A percentile compares a stretch with the other conserved stretches of the same genome.
These are phyloP conservation scores for Embiotoca jacksoni DNA, from an alignment of 2,113 vertebrate genomes.

Conservation along the genomic window DNA sequence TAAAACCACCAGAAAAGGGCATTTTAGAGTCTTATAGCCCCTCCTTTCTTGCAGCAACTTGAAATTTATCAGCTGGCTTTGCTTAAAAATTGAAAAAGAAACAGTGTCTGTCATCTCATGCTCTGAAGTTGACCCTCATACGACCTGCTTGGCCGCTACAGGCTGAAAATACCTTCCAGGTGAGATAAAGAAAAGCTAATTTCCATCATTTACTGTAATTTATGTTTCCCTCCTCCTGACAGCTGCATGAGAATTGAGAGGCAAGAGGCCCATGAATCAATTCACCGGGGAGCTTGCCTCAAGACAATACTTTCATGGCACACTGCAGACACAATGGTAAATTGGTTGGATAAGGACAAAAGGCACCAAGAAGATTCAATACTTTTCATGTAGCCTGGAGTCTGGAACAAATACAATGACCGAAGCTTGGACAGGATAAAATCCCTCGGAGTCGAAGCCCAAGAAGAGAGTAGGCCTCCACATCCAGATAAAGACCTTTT, in stretches of 20 bases:
- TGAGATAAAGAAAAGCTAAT: constrained; percentile 42
- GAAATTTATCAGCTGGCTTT: no score
- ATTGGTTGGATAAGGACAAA: constrained; percentile 58
- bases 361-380: constrained; percentile 45
- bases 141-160: neutral
- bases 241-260: constrained; percentile 46
- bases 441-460: constrained; percentile 9
- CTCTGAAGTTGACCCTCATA: neutral
- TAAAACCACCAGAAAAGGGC: no score
- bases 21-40: neutral
- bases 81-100: neutral
- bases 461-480: neutral
- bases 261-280: constrained; percentile 58
- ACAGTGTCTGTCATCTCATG: neutral
- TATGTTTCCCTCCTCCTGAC: constrained; percentile 36
- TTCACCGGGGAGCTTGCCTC: constrained; percentile 42
- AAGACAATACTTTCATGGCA: constrained; percentile 43
- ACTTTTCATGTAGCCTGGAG: constrained; percentile 50
- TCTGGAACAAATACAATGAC: constrained; percentile 16
- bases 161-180: constrained; percentile 18
- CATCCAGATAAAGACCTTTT: constrained; percentile 1
- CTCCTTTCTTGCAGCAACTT: neutral
- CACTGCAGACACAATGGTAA: constrained; percentile 37
- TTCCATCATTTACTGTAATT: constrained; percentile 45
- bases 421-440: constrained; percentile 5